Evolutionary conservation across 2,113 vertebrate genomes (phyloP), one percentile per base, ranked within the genome.

Genomic region (Tyto alba): DNA sequence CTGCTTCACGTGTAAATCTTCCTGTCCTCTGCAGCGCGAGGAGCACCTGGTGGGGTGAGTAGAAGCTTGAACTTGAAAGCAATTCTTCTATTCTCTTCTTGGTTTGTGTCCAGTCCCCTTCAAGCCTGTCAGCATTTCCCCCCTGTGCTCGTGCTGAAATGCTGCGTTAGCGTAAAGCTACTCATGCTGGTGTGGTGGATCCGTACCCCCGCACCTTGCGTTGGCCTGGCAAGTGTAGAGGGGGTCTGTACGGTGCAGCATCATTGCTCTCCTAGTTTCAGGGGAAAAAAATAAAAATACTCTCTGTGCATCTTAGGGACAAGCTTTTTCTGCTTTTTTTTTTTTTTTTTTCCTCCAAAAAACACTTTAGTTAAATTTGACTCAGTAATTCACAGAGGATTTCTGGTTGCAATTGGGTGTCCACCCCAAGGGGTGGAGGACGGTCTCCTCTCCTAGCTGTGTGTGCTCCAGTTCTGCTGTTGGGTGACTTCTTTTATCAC

Each of bases 151-250:
- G 0, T 23, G 53, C 57, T 38, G 47, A 77, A 52, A 38, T 3
- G 67, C 67, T 86, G 66, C 2, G 2, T 50, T 53, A 21, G 8
- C 20, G 38, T 66, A 48, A 57, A 57, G 11, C n/a, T 38, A 10
- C n/a, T 64, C 4, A 1, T 16, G 63, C 48, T 56, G 25, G 14
- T 12, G 30, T 7, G 30, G 21, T 62, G 60, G n/a, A 7, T 34
- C 18, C 43, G 55, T 14, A 10, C 57, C 53, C 59, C 52, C 0
- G 0, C 5, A 3, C 36, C 47, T 76, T 41, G 18, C 2, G 0
- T 7, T 86, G 79, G 20, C 30, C 59, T 60, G 41, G 21, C 6
- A 19, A 6, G n/a, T 2, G 0, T 4, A 26, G 41, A 32, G 47
- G 43, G 29, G 21, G 10, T 52, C 59, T 74, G 41, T 40, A 9